phyloP scores from a whole-genome alignment of 53 echinoderm and acorn worm species.

The Actinopyga echinites region DNA sequence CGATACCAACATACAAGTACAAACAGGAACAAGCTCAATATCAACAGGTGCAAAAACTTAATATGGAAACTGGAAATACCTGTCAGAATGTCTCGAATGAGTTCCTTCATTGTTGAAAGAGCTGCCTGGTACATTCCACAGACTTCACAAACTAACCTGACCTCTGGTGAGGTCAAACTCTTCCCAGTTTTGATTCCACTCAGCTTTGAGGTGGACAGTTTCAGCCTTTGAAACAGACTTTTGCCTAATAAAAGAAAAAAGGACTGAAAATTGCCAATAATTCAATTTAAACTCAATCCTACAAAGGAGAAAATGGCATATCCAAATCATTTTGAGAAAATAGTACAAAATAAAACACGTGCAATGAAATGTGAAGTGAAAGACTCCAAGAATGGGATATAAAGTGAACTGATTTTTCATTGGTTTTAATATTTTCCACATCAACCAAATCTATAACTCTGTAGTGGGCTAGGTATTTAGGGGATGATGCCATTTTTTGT shows the following conservation, averaged over 20 bases:
- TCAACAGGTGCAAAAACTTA: not conserved
- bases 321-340: no score
- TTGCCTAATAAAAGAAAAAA: constrained; percentile 53
- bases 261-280: not conserved
- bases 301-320: no score
- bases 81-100: constrained; percentile 87
- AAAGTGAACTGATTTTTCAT: no score
- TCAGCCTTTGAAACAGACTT: constrained; percentile 73
- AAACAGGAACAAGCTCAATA: not conserved
- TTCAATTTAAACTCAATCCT: not conserved
- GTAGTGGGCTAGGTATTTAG: no score
- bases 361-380: no score
- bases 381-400: no score
- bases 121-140: constrained; percentile 95
- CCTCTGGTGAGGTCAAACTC: constrained; percentile 79
- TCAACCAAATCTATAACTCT: no score
- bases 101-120: constrained; percentile 85
- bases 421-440: no score
- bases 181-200: constrained; percentile 70
- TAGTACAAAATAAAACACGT: no score
- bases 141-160: constrained; percentile 78
- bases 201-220: constrained; percentile 79
- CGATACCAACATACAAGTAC: no score
- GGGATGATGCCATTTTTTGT: no score
- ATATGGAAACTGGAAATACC: constrained; percentile 39